phyloP scores from a whole-genome alignment of 2,888 invertebrate genomes.

The Alloscopus bannaensis region DNA sequence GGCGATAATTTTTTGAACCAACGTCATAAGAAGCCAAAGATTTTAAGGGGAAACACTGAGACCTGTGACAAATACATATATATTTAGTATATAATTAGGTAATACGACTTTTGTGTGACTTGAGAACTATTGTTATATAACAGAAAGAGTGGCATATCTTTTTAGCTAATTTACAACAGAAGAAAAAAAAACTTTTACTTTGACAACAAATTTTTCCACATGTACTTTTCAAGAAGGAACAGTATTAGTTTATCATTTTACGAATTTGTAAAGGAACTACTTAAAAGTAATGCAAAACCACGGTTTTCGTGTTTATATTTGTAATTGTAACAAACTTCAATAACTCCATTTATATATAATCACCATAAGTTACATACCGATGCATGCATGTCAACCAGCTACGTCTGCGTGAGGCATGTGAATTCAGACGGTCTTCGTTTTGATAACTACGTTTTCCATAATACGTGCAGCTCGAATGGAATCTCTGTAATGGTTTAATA shows the following conservation, averaged over 20 bases:
- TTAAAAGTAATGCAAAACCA: conserved; percentile 19
- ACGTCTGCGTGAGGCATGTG: background rate
- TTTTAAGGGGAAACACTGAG: conserved; percentile 60
- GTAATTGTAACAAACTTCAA: conserved; percentile 25
- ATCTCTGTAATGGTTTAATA: too few relatives aligned
- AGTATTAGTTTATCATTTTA: conserved; percentile 61
- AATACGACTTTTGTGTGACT: conserved; percentile 47
- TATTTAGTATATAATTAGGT: conserved; percentile 41
- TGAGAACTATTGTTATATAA: conserved; percentile 32
- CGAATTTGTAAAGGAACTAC: conserved; percentile 43
- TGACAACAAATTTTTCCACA: conserved; percentile 15
- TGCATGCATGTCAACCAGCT: conserved; percentile 29
- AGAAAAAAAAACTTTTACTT: conserved; percentile 19
- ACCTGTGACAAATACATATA: conserved; percentile 64
- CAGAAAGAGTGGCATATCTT: conserved; percentile 55
- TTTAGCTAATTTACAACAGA: conserved; percentile 44
- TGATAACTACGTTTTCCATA: conserved; percentile 7
- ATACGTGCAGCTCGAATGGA: conserved; percentile 12
- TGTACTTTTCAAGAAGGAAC: conserved; percentile 47
- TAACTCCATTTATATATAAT: conserved; percentile 2
- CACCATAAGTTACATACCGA: too few relatives aligned
- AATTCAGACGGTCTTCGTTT: background rate
- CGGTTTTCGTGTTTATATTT: conserved; percentile 53
- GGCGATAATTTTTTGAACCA: conserved; percentile 58
- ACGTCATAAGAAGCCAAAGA: conserved; percentile 53